Evolutionary conservation across 2,113 vertebrate species (phyloP), one percentile per base, ranked within the genome.

Genomic region (Macrotus californicus): DNA sequence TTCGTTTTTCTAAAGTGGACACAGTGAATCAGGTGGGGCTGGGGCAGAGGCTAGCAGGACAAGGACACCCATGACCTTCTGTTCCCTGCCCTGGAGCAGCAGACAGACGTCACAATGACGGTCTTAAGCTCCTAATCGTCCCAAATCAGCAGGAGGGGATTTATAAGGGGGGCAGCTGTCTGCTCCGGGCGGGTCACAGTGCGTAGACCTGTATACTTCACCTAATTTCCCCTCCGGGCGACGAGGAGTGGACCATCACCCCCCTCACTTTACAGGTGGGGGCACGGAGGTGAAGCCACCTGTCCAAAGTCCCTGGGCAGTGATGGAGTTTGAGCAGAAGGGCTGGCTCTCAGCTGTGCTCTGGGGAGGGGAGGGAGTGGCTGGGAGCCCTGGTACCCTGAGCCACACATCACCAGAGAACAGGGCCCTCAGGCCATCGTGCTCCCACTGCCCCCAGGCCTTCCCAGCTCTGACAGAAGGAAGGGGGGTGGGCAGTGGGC

Each of bases 61-160:
- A 15, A 64, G 72, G 83, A 50, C 92, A 15, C 2, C 1, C 79
- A 3, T 56, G 87, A 77, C 86, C 96, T 84, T 48, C 64, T 3
- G 43, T 34, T 31, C 41, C 79, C 82, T 43, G 59, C 34, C 72
- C 5, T 15, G 0, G 39, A 46, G 82, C 86, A 7, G 16, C 48
- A 7, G 34, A 36, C 86, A 2, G 87, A 92, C 80, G 81, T 87
- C 97, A 96, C 87, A 1, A 22, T 24, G 67, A 79, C 5, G 52
- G 48, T 39, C 93, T 81, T 96, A 96, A 94, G 93, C 96, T 80
- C 72, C 93, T 97, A 94, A 96, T 96, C 90, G 48, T 41, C 81
- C 94, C 91, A 36, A 83, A 72, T 72, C 81, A 66, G 91, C 36
- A 0, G 48, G 70, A 87, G 76, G 82, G 93, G 96, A 94, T 95